Base-by-base conservation (phyloP, 2,888 invertebrate species). In the Acronicta leporina region DNA sequence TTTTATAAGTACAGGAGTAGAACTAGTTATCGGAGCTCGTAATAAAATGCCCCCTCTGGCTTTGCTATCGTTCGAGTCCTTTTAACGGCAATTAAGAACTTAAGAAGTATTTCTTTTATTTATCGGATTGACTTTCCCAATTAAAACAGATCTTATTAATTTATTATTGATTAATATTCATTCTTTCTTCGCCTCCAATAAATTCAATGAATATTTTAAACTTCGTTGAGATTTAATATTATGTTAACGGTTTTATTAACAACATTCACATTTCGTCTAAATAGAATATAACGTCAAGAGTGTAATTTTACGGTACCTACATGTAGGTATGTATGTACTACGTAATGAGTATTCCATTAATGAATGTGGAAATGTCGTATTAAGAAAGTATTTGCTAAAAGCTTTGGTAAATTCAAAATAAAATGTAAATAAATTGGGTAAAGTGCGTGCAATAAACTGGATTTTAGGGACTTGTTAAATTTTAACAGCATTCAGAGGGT, bases 391-490 rank as follows among this genome's bases (percentile, higher is more conserved):
- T 62, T 55, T 69, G 47, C 38, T 59, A 55, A 63, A 58, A 66
- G 53, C 73, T 35, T 56, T 59, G 51, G 47, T 46, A 58, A 60
- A 57, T 56, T 42, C 38, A 47, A 61, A 69, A 64, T 65, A 73
- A 77, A 78, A 71, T 62, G 65, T 63, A 67, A 68, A 73, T 69
- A 69, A 68, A 75, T 66, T 64, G 72, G 55, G 44, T 63, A 61
- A 75, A 77, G 38, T 59, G 61, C 51, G 56, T 63, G 48, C 60
- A 67, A 70, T 77, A 75, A 70, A 77, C 64, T 59, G 67, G 68
- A 74, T 70, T 75, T 73, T 65, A 66, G 65, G 73, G 79, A 82
- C 86, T 84, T 86, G 87, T 88, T 83, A 87, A 87, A 88, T 83
- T 86, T 88, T 87, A 87, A 88, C 84, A 81, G 77, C 78, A 79